Evolutionary conservation across 2,888 invertebrate genomes (phyloP).

Genomic region (Lamellibrachia satsuma): DNA sequence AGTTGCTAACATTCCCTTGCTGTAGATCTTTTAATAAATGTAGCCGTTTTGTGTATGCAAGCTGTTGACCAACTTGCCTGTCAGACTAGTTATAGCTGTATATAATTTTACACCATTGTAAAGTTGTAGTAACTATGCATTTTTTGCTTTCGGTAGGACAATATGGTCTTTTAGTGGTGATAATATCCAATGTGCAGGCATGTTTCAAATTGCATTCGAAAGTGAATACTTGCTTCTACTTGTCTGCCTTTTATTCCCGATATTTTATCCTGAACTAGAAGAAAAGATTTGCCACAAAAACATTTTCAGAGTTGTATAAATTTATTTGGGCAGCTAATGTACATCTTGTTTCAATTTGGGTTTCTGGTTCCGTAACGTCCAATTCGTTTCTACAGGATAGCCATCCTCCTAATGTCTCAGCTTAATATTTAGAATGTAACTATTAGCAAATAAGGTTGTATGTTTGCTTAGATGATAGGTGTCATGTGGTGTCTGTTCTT

Average conservation of each 20-base stretch:
- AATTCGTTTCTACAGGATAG: not conserved
- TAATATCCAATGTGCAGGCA: constrained; percentile 3
- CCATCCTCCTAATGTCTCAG: not conserved
- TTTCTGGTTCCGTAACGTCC: not conserved
- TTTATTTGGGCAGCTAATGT: not conserved
- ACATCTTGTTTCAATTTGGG: not conserved
- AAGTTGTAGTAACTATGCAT: constrained; percentile 8
- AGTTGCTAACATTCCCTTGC: constrained; percentile 2
- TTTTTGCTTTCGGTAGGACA: not conserved
- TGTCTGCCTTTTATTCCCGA: not conserved
- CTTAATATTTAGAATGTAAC: constrained; percentile 11
- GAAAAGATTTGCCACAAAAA: not conserved
- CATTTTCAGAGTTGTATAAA: not conserved
- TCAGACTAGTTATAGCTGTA: constrained; percentile 11
- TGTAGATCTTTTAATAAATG: constrained; percentile 5
- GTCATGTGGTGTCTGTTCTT: not conserved
- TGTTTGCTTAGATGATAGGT: not conserved
- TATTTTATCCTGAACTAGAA: not conserved
- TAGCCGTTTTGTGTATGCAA: not conserved
- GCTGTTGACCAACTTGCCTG: constrained; percentile 17
- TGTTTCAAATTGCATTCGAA: not conserved
- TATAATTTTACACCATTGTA: constrained; percentile 13
- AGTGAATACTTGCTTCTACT: not conserved
- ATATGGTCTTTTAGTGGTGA: not conserved
- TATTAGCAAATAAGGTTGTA: constrained; percentile 17